Base-by-base conservation (phyloP, 2,797 vertebrate species). In the Acanthornis magna region DNA sequence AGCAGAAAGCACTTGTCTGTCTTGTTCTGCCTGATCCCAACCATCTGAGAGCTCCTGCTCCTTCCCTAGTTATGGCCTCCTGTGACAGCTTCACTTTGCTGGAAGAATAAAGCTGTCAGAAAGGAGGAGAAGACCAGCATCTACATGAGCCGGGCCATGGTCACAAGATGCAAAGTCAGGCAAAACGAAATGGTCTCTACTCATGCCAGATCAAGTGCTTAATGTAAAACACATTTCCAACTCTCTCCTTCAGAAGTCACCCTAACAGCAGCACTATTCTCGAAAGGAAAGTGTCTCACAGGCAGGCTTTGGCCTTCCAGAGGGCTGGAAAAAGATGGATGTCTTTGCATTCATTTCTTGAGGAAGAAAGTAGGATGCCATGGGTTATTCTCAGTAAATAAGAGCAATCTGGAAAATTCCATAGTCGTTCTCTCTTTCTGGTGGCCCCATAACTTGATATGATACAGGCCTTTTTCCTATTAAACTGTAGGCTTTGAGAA, bases 401-500 rank as follows among this genome's bases (percentile, higher is more conserved):
- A 78, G 9, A 89, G 9, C 43, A 80, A 72, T 30, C 55, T 57
- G 70, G 72, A 88, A 91, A 91, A 58, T 23, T 26, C 32, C 23
- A 4, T 10, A 32, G 42, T 74, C 65, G 80, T 23, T 30, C 27
- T 79, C 18, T 65, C 61, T 87, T 40, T 80, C 48, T 91, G 43
- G 48, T 72, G 38, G 54, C 51, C 30, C 16, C 42, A 47, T 72
- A 92, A 89, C 82, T 45, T 53, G 23, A 72, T 65, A 85, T 5
- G 26, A 58, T 57, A 25, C 0, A 11, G 70, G 14, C 5, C 70
- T 95, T 96, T 89, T 92, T 93, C 50, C 68, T 88, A 70, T 88
- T 93, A 86, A 68, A 83, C n/a, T 2, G 0, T 16, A 48, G 40
- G 30, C 73, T 92, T 95, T 92, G 79, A 88, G 79, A 88, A 96